These are phyloP conservation scores for Athripsodes cinereus DNA, from an alignment of 2,888 invertebrate species.

Conservation along the genomic window DNA sequence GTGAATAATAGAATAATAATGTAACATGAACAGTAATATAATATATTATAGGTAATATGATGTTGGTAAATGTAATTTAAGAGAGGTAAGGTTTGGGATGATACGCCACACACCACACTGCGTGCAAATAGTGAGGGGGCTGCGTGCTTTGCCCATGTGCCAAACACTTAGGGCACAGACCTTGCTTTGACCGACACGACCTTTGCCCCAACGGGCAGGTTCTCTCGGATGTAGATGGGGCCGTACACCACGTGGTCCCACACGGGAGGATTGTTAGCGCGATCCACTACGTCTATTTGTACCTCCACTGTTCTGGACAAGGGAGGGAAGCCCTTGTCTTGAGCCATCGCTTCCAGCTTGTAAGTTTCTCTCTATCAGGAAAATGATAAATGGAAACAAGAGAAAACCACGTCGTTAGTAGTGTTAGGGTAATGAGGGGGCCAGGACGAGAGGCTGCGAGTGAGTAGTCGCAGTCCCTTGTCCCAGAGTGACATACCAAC, in stretches of 20 bases:
- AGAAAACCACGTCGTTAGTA: slow-evolving; percentile 60
- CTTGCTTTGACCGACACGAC: slow-evolving; percentile 98
- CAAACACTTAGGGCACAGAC: slow-evolving; percentile 65
- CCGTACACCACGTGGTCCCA: slow-evolving; percentile 96
- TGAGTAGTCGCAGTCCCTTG: slow-evolving; percentile 38
- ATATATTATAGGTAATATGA: background rate
- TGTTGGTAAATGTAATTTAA: background rate
- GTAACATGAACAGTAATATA: too few relatives aligned
- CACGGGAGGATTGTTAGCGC: slow-evolving; percentile 95
- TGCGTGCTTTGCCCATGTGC: slow-evolving; percentile 58
- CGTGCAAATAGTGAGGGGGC: slow-evolving; percentile 49
- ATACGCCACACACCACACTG: slow-evolving; percentile 36
- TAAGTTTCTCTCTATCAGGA: slow-evolving; percentile 89
- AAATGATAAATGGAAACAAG: slow-evolving; percentile 59
- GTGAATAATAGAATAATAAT: too few relatives aligned
- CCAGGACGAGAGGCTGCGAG: slow-evolving; percentile 39
- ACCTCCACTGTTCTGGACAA: slow-evolving; percentile 95
- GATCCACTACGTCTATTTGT: slow-evolving; percentile 97
- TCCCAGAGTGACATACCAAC: slow-evolving; percentile 68
- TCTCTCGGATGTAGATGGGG: slow-evolving; percentile 96
- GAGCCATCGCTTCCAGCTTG: slow-evolving; percentile 97
- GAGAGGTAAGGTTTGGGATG: slow-evolving; percentile 17
- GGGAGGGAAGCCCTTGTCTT: slow-evolving; percentile 95
- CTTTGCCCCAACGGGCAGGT: slow-evolving; percentile 95
- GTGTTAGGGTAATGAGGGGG: slow-evolving; percentile 46